Evolutionary conservation across 2,888 invertebrate genomes (phyloP).

Genomic region (Andrena marginata): DNA sequence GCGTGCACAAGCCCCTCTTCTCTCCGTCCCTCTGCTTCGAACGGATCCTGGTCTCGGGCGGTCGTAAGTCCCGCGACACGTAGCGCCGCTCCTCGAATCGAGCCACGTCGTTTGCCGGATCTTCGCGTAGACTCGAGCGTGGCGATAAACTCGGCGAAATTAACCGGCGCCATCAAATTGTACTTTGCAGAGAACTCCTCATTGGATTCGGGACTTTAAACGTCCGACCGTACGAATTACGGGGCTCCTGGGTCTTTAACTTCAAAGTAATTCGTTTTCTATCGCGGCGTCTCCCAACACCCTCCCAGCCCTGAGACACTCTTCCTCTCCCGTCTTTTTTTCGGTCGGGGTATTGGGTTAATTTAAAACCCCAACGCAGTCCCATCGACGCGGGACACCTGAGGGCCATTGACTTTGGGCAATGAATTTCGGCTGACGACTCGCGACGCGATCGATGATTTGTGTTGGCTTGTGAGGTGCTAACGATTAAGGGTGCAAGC

Average conservation of each 20-base stretch:
- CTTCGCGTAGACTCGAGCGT: conserved; percentile 48
- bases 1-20: conserved; percentile 6
- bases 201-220: conserved; percentile 72
- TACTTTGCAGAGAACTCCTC: conserved; percentile 69
- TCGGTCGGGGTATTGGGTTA: conserved; percentile 21
- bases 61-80: conserved; percentile 42
- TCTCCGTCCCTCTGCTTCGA: not conserved
- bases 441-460: conserved; percentile 16
- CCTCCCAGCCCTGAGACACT: not conserved
- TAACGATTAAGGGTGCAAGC: not conserved
- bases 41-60: not conserved
- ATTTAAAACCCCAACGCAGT: conserved; percentile 32
- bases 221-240: conserved; percentile 65
- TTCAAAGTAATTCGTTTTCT: conserved; percentile 63
- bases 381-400: conserved; percentile 35
- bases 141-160: conserved; percentile 72
- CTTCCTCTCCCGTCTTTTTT: conserved; percentile 20
- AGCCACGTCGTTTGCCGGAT: conserved; percentile 50
- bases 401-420: not conserved
- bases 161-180: conserved; percentile 72
- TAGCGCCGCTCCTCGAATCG: conserved; percentile 20
- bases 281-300: conserved; percentile 14
- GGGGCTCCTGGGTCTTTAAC: conserved; percentile 62
- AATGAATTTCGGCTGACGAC: conserved; percentile 25
- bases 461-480: not conserved